Evolutionary conservation across 2,888 invertebrate species (phyloP).

Genomic region (Eupsilia transversa): DNA sequence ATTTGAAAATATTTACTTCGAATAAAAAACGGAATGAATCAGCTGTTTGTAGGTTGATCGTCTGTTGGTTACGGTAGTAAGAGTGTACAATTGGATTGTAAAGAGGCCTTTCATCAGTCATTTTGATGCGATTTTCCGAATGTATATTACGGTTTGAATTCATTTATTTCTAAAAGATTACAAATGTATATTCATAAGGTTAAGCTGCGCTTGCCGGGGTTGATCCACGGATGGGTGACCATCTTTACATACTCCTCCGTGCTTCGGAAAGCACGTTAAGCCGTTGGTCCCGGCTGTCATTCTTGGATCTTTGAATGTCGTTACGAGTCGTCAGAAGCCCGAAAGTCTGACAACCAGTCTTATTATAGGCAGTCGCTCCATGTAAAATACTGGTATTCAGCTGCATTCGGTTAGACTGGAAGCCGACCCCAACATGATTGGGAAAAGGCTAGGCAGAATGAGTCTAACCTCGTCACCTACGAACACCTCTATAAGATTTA

Average conservation of each 20-base stretch:
- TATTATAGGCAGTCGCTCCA: background rate
- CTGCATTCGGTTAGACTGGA: background rate
- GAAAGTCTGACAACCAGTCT: too few relatives aligned
- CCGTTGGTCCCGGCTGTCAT: too few relatives aligned
- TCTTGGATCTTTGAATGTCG: too few relatives aligned
- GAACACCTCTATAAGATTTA: background rate
- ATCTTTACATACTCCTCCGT: too few relatives aligned
- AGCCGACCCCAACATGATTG: background rate
- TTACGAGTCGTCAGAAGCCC: too few relatives aligned
- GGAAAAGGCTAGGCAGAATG: background rate
- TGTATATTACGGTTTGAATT: too few relatives aligned
- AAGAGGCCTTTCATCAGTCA: background rate
- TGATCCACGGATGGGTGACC: too few relatives aligned
- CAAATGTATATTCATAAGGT: too few relatives aligned
- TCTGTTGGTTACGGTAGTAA: slow-evolving; percentile 26
- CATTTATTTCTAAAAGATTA: too few relatives aligned
- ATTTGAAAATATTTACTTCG: slow-evolving; percentile 48
- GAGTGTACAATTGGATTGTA: background rate
- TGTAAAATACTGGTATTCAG: background rate
- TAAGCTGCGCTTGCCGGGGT: too few relatives aligned
- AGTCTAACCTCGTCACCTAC: background rate
- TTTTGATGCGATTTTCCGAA: background rate
- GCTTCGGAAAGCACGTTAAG: too few relatives aligned
- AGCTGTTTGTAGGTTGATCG: slow-evolving; percentile 46
- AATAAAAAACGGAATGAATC: slow-evolving; percentile 59